These are phyloP conservation scores for Ochropleura leucogaster DNA, from an alignment of 2,888 invertebrate species.

Conservation along the genomic window DNA sequence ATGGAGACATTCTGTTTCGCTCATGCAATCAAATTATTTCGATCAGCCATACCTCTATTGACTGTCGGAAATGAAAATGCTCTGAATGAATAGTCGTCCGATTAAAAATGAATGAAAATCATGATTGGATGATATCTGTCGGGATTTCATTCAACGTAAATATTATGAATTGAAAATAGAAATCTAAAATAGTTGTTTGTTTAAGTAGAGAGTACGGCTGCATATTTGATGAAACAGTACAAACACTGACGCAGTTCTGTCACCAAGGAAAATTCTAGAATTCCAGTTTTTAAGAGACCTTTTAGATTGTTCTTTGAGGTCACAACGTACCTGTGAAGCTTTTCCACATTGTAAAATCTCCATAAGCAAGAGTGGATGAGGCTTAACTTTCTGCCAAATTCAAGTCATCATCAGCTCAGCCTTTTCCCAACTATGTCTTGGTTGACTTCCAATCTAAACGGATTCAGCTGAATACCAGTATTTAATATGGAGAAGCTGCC, in stretches of 20 bases:
- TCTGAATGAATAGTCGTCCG: conserved; percentile 32
- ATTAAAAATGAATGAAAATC: conserved; percentile 52
- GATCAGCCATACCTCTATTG: conserved; percentile 30
- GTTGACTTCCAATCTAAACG: neutral
- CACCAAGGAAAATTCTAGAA: neutral
- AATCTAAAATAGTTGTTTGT: neutral
- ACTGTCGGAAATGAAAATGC: conserved; percentile 50
- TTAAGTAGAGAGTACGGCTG: neutral
- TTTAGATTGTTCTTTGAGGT: neutral
- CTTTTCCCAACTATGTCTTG: too few relatives aligned
- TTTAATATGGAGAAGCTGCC: neutral
- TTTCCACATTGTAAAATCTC: neutral
- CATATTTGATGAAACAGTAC: neutral
- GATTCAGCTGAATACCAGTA: neutral
- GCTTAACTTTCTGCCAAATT: too few relatives aligned
- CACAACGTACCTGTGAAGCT: neutral
- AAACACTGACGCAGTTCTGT: neutral
- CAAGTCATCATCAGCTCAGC: neutral
- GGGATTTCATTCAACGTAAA: conserved; percentile 6
- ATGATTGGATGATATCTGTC: conserved; percentile 43
- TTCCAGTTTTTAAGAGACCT: neutral
- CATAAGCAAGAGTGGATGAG: too few relatives aligned
- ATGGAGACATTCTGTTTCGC: conserved; percentile 7
- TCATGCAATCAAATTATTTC: conserved; percentile 30
- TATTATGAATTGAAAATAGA: neutral